These are phyloP conservation scores for Homarus americanus DNA, from an alignment of 1,140 invertebrate species.

Conservation along the genomic window DNA sequence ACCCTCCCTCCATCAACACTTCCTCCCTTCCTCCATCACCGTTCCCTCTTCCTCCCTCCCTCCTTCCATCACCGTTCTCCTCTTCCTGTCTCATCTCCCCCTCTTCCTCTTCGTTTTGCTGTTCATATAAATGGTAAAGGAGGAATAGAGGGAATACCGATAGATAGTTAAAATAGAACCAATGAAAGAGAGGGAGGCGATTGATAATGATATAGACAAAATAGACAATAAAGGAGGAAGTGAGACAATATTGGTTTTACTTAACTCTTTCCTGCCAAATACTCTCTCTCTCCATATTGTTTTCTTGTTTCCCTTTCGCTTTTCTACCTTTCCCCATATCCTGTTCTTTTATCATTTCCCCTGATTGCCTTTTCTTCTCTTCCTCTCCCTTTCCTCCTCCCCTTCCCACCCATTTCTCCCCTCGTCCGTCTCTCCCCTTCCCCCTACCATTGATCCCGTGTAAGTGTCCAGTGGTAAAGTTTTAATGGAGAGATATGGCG, in stretches of 20 bases:
- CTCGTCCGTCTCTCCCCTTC: background rate
- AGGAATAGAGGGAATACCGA: no score
- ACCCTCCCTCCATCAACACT: background rate
- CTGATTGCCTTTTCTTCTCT: no score
- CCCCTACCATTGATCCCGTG: background rate
- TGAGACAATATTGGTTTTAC: no score
- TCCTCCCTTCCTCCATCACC: slow-evolving; percentile 2
- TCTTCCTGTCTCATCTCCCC: background rate
- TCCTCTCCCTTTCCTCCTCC: background rate
- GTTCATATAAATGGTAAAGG: no score
- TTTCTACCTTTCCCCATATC: background rate
- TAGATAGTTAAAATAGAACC: no score
- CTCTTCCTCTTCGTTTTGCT: slow-evolving; percentile 19
- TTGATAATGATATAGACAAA: no score
- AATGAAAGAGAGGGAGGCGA: no score
- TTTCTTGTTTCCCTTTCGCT: background rate
- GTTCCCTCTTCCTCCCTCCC: slow-evolving; percentile 4
- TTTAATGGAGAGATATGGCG: background rate
- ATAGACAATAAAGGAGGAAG: no score
- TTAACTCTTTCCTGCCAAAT: no score
- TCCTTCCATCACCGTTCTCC: background rate
- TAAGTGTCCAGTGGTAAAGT: background rate
- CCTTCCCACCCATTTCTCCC: background rate
- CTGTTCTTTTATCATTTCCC: no score
- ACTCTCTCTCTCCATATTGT: background rate